A percentile compares a stretch with the other conserved stretches of the same genome.
Conservation (phyloP, 2,888 invertebrate genomes). For the Byasa hedistus region DNA sequence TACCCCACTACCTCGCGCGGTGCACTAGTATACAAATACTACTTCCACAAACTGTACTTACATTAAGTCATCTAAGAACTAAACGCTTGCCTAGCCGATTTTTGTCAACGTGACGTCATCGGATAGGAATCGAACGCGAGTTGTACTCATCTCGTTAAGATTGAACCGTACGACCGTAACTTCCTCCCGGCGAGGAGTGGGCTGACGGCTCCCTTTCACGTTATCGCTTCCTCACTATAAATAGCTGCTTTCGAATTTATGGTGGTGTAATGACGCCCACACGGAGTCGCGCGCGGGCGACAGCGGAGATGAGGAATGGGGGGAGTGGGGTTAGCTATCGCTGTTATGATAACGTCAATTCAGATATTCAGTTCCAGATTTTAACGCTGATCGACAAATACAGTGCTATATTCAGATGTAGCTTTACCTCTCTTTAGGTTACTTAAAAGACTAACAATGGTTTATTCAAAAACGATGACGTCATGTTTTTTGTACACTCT, state of each 20-base stretch:
- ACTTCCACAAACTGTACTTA: conserved; percentile 26
- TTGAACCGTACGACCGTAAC: conserved; percentile 33
- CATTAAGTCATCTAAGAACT: conserved; percentile 13
- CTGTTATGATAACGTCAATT: conserved; percentile 28
- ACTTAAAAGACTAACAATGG: too few species aligned
- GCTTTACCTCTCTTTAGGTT: too few species aligned
- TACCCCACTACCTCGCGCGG: conserved; percentile 47
- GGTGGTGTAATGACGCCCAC: conserved; percentile 64
- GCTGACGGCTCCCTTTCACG: conserved; percentile 53
- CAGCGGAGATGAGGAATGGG: conserved; percentile 17
- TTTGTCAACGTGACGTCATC: conserved; percentile 32
- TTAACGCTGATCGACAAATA: not conserved
- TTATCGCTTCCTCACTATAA: conserved; percentile 60
- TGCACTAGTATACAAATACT: conserved; percentile 31
- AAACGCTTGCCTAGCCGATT: conserved; percentile 16
- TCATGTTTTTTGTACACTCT: too few species aligned
- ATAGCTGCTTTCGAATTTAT: conserved; percentile 63
- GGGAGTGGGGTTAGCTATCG: conserved; percentile 11
- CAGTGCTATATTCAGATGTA: too few species aligned
- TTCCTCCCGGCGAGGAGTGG: conserved; percentile 43
- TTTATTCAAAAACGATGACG: too few species aligned
- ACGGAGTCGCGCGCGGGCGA: conserved; percentile 32
- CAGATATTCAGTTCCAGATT: conserved; percentile 18
- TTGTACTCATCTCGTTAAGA: conserved; percentile 18
- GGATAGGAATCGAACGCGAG: conserved; percentile 17